Evolutionary conservation across 1,140 invertebrate species (phyloP).

Genomic region (Protaetia brevitarsis): DNA sequence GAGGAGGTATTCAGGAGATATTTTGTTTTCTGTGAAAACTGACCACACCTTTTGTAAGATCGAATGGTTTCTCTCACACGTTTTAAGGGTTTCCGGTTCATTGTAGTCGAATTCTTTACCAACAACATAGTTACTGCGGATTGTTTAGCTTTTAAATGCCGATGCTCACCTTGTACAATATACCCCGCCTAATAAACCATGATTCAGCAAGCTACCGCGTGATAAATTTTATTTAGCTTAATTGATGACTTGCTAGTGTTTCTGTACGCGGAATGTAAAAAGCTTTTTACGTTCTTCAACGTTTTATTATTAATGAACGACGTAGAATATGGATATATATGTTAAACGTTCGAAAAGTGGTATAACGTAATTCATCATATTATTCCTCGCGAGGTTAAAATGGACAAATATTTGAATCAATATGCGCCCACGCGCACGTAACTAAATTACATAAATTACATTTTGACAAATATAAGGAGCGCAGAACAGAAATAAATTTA

Average conservation of each 20-base stretch:
- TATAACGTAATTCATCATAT: no score
- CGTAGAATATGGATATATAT: no score
- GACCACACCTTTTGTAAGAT: slow-evolving; percentile 46
- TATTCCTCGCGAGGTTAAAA: no score
- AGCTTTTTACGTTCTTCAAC: background rate
- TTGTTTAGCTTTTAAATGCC: slow-evolving; percentile 43
- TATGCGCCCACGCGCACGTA: no score
- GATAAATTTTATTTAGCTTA: background rate
- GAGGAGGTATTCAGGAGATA: slow-evolving; percentile 31
- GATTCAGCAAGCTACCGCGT: slow-evolving; percentile 33
- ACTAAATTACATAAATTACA: no score
- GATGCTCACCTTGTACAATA: slow-evolving; percentile 35
- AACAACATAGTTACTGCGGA: slow-evolving; percentile 44
- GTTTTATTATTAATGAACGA: no score
- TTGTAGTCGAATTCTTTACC: slow-evolving; percentile 43
- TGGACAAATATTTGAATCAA: no score
- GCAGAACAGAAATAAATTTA: no score
- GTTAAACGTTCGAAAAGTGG: no score
- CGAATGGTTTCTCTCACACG: slow-evolving; percentile 45
- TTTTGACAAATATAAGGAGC: no score
- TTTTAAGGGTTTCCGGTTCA: slow-evolving; percentile 47
- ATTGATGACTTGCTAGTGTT: background rate
- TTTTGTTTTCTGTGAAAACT: slow-evolving; percentile 48
- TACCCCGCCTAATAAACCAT: slow-evolving; percentile 36
- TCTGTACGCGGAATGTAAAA: background rate